Base-by-base conservation (phyloP, 2,113 vertebrate species). In the Brachyhypopomus occidentalis region DNA sequence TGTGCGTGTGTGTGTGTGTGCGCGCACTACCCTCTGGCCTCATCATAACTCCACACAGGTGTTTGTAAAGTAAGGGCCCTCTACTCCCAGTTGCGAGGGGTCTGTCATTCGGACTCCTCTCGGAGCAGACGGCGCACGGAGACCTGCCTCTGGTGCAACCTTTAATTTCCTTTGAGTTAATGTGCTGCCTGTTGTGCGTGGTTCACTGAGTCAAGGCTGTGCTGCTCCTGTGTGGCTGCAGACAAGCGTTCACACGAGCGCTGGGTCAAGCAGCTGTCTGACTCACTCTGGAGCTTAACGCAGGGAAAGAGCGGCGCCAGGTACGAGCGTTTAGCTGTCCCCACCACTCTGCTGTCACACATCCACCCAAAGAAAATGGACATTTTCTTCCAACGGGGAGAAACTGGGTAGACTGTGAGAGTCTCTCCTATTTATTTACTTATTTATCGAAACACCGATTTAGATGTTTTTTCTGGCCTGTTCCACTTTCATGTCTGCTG, bases 261-360 rank as follows among this genome's bases (percentile, higher is more conserved):
- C 45, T 41, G 74, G 19, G 60, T 76, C 20, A 2, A 30, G 64
- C 77, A 38, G 66, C 48, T 67, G 63, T 69, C 60, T 66, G 60
- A 27, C 60, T 22, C 16, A 3, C 17, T 25, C 27, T 7, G 25
- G 16, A 14, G 19, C n/a, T 59, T 59, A 59, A 56, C 23, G 25
- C n/a, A 62, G 20, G 25, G 30, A 45, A 70, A 70, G 64, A 78
- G 70, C 58, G 64, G 60, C 30, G 23, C 30, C 19, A 38, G 48
- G 7, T 48, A 36, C 67, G 23, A 16, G 16, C 34, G 52, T 63
- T 76, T 38, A 63, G 22, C 59, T 34, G 48, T 23, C 59, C 64
- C 56, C n/a, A 58, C 66, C 2, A 6, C 36, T 71, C 60, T 41
- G 19, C 34, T 73, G 71, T 55, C 48, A 73, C 25, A 66, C 48